Percentiles rank a stretch among this genome's conserved stretches.
These are phyloP conservation scores for Hippocampus comes DNA, from an alignment of 2,113 vertebrate genomes.

Conservation along the genomic window DNA sequence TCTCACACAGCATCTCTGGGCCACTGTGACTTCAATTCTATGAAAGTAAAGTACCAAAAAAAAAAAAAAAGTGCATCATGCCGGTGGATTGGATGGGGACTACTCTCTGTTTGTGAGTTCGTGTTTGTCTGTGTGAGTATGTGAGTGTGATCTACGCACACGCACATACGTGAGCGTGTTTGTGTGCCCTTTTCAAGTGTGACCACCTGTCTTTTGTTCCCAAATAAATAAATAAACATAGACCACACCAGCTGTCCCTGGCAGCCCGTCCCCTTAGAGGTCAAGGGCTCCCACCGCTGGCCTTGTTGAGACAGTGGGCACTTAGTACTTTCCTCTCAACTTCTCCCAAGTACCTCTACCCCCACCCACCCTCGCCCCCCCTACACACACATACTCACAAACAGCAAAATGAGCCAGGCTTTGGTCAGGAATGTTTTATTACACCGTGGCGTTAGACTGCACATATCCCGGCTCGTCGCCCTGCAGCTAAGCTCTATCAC, in stretches of 20 bases:
- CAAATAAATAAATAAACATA: constrained; percentile 80
- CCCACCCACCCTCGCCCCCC: constrained; percentile 22
- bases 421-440: constrained; percentile 68
- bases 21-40: constrained; percentile 12
- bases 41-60: constrained; percentile 55
- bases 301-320: constrained; percentile 73
- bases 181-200: constrained; percentile 80
- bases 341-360: constrained; percentile 66
- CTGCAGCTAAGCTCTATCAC: constrained; percentile 69
- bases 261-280: constrained; percentile 75
- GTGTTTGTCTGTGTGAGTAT: constrained; percentile 20
- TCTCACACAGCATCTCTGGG: background rate
- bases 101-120: constrained; percentile 18
- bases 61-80: constrained; percentile 22
- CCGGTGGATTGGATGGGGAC: constrained; percentile 19
- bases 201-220: constrained; percentile 83
- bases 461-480: constrained; percentile 62
- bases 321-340: constrained; percentile 76
- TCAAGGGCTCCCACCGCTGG: constrained; percentile 83
- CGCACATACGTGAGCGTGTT: constrained; percentile 63
- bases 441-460: constrained; percentile 55
- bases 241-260: constrained; percentile 79
- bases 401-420: constrained; percentile 55
- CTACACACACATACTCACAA: constrained; percentile 43
- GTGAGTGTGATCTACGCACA: constrained; percentile 48